Conservation (phyloP, 2,888 invertebrate genomes). For the Scotopteryx bipunctaria region DNA sequence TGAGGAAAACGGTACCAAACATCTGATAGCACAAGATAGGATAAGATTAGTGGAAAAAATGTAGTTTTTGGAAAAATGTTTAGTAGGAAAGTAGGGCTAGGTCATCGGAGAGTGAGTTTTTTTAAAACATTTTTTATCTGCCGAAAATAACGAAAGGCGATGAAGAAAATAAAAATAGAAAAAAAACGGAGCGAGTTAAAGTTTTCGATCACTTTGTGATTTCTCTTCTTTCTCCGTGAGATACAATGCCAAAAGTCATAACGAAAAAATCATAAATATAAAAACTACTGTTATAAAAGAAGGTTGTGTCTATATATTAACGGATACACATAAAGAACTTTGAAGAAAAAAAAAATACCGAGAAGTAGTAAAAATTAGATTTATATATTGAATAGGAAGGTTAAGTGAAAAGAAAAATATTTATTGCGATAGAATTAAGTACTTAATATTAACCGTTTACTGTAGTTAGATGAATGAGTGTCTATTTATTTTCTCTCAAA, state of each 20-base stretch:
- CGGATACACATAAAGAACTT: slow-evolving; percentile 63
- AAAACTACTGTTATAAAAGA: slow-evolving; percentile 72
- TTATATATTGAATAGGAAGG: slow-evolving; percentile 71
- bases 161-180: slow-evolving; percentile 44
- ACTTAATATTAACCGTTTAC: slow-evolving; percentile 74
- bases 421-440: slow-evolving; percentile 73
- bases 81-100: slow-evolving; percentile 66
- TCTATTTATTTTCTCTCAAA: slow-evolving; percentile 38
- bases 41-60: slow-evolving; percentile 69
- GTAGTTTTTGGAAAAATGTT: slow-evolving; percentile 83
- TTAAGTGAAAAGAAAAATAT: slow-evolving; percentile 80
- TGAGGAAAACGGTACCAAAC: slow-evolving; percentile 54
- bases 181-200: slow-evolving; percentile 35
- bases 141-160: slow-evolving; percentile 47
- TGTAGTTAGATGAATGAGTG: slow-evolving; percentile 60
- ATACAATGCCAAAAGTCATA: slow-evolving; percentile 72
- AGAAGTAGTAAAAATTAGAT: slow-evolving; percentile 72
- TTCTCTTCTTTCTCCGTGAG: slow-evolving; percentile 50
- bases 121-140: slow-evolving; percentile 64
- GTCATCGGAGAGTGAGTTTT: slow-evolving; percentile 71
- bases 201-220: slow-evolving; percentile 47
- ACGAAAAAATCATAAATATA: slow-evolving; percentile 54
- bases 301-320: slow-evolving; percentile 80
- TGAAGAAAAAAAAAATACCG: slow-evolving; percentile 48
- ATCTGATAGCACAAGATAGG: slow-evolving; percentile 69